These are phyloP conservation scores for Dicrostonyx torquatus DNA, from an alignment of 2,797 vertebrate species.

Conservation along the genomic window DNA sequence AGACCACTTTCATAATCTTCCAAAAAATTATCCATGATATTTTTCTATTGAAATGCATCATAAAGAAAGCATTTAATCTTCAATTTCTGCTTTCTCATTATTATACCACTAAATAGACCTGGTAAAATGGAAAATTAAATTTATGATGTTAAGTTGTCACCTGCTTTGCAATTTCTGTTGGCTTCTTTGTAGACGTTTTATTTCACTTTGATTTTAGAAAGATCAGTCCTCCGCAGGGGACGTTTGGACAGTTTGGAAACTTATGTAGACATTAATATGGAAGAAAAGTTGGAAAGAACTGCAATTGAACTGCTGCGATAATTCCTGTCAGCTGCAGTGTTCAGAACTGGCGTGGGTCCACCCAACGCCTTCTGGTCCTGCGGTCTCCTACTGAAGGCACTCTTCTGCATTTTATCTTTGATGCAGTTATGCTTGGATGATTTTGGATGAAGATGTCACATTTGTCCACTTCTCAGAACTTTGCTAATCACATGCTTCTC, in stretches of 20 bases:
- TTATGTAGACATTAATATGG: conserved; percentile 51
- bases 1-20: neutral
- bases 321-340: conserved; percentile 60
- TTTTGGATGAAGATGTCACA: conserved; percentile 55
- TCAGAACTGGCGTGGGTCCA: conserved; percentile 57
- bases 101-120: neutral
- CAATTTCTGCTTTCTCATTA: conserved; percentile 8
- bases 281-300: conserved; percentile 58
- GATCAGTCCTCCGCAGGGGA: neutral
- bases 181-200: neutral
- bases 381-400: conserved; percentile 46
- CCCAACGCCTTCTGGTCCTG: conserved; percentile 51
- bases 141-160: neutral
- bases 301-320: conserved; percentile 55
- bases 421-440: conserved; percentile 45
- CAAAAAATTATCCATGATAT: neutral
- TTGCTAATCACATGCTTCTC: conserved; percentile 18
- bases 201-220: neutral
- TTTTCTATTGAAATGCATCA: neutral
- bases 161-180: neutral
- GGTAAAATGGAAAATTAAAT: neutral
- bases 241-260: conserved; percentile 49
- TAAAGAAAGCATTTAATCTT: neutral
- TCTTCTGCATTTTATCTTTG: conserved; percentile 41
- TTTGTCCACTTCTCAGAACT: conserved; percentile 45